Evolutionary conservation across 2,888 invertebrate genomes (phyloP), one percentile per base, ranked within the genome.

Genomic region (Ormyrus labotus): DNA sequence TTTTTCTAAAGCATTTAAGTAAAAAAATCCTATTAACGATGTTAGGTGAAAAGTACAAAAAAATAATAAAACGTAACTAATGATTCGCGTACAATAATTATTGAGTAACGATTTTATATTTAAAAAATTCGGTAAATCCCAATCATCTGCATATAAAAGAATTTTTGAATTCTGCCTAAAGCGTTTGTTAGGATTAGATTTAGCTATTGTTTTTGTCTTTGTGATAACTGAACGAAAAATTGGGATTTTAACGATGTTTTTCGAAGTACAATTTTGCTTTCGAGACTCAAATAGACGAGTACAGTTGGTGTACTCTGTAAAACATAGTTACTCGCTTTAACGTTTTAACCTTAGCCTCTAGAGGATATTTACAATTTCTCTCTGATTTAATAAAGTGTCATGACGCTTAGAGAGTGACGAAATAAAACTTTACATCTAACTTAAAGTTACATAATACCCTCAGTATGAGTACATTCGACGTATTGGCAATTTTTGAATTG

Each of bases 351-450:
- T 60, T 60, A 60, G 60, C 60, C 60, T 60, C 60, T 60, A 60
- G 11, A 65, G 45, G 58, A 65, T 80, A 80, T 74, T 58, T 80
- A 80, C 74, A 80, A 65, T 70, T 64, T 58, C 51, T 70, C 19
- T 45, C 53, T 57, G 19, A 57, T 55, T 65, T 4, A 67, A 48
- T 57, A 13, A 79, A 57, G 58, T 34, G 47, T 71, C 6, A 45
- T 34, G 34, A 50, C 34, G 51, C 55, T 53, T 7, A 11, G 47
- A 75, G 34, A 69, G n/a, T 70, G 47, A 50, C 64, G 47, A 58
- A 67, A 64, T 53, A 45, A 75, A 58, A 34, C 34, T 13, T 58
- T 80, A 65, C 10, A 34, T 60, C 53, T 67, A 71, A 67, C 58
- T 65, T 80, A 69, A 71, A 75, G 11, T 58, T 65, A 67, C n/a